Evolutionary conservation across 2,888 invertebrate species (phyloP).

Genomic region (Dryococelus australis): DNA sequence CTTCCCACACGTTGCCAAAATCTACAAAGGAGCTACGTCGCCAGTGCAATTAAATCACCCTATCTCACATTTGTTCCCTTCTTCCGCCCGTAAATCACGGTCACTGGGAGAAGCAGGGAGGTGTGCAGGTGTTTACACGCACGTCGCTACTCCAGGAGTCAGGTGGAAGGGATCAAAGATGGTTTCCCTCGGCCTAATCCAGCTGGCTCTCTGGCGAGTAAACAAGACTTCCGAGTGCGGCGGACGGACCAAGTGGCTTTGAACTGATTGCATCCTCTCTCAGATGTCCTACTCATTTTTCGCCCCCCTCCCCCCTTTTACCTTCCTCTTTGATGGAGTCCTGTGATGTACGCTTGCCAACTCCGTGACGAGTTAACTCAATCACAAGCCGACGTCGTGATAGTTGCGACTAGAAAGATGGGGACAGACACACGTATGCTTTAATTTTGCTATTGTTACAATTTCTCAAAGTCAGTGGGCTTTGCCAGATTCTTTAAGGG

Average conservation of each 20-base stretch:
- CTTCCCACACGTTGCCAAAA: too few species aligned
- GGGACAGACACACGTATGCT: too few species aligned
- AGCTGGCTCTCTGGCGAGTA: neutral
- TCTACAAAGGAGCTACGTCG: too few species aligned
- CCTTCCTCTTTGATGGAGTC: too few species aligned
- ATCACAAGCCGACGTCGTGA: neutral
- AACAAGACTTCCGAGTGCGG: neutral
- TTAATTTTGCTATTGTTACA: too few species aligned
- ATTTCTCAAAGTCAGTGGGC: too few species aligned
- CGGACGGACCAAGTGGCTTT: neutral
- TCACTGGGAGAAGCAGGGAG: neutral
- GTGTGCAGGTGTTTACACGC: neutral
- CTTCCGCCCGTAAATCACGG: neutral
- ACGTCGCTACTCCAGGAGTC: too few species aligned
- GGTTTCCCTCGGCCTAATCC: neutral
- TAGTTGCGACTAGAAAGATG: too few species aligned
- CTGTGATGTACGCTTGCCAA: neutral
- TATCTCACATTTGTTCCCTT: neutral
- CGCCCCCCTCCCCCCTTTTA: neutral
- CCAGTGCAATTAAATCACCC: too few species aligned
- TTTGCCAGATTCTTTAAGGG: too few species aligned
- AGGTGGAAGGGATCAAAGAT: neutral
- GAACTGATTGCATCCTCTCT: neutral
- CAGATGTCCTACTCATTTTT: neutral
- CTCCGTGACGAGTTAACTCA: neutral